A percentile compares a stretch with the other conserved stretches of the same genome.
These are phyloP conservation scores for Triplophysa dalaica DNA, from an alignment of 2,113 vertebrate species.

Conservation along the genomic window DNA sequence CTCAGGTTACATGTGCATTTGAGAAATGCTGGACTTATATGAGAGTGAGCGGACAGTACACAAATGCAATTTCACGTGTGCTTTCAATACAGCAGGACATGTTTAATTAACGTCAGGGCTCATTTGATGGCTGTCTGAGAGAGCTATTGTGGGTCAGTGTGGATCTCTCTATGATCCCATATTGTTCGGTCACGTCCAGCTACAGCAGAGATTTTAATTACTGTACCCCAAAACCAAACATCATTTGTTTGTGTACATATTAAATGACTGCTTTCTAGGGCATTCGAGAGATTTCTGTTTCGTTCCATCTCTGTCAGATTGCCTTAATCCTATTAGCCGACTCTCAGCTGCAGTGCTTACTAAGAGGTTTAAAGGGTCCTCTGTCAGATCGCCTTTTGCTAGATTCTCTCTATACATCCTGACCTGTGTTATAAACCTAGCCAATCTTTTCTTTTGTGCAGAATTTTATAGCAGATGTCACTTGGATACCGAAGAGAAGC, in stretches of 20 bases:
- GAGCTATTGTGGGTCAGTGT: conserved; percentile 13
- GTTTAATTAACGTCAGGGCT: conserved; percentile 42
- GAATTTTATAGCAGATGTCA: conserved; percentile 33
- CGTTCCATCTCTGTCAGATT: conserved; percentile 49
- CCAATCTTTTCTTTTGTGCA: conserved; percentile 32
- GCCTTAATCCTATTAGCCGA: conserved; percentile 75
- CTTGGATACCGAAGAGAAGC: conserved; percentile 22
- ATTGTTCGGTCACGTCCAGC: background rate
- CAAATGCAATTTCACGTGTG: conserved; percentile 36
- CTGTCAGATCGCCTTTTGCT: conserved; percentile 42
- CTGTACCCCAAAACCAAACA: background rate
- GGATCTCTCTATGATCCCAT: conserved; percentile 9
- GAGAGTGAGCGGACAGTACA: conserved; percentile 57
- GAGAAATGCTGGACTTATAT: conserved; percentile 59
- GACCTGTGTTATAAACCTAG: conserved; percentile 1
- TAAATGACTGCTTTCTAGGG: conserved; percentile 21
- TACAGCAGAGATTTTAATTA: background rate
- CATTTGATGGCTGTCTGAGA: conserved; percentile 21
- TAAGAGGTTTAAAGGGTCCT: conserved; percentile 73
- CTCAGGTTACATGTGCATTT: conserved; percentile 48
- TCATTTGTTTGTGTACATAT: background rate
- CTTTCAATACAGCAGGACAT: conserved; percentile 48
- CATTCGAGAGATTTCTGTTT: conserved; percentile 58
- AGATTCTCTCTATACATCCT: conserved; percentile 28
- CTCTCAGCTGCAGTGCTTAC: conserved; percentile 61